A percentile compares a stretch with the other conserved stretches of the same genome.
phyloP scores from a whole-genome alignment of 2,797 vertebrate species.

The Myoxocephalus aenaeus region DNA sequence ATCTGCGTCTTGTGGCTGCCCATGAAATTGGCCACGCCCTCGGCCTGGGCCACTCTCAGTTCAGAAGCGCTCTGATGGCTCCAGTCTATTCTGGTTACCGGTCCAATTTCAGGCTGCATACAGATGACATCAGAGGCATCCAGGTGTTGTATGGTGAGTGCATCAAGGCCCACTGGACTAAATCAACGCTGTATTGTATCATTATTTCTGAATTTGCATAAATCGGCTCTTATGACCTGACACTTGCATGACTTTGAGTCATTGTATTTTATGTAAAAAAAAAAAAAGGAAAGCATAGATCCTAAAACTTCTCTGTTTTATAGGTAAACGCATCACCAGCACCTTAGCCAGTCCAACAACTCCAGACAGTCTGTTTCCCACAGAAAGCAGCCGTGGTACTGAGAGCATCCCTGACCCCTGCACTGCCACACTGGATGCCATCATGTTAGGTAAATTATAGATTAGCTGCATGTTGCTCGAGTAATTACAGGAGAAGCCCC shows the following conservation, averaged over 20 bases:
- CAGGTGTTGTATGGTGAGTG: constrained; percentile 89
- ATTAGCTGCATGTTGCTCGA: neutral
- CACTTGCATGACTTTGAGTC: neutral
- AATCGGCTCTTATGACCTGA: neutral
- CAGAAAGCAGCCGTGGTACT: constrained; percentile 46
- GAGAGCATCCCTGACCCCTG: constrained; percentile 84
- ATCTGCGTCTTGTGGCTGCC: constrained; percentile 92
- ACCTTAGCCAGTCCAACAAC: constrained; percentile 40
- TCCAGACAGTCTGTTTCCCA: constrained; percentile 49
- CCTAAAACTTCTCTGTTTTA: constrained; percentile 25
- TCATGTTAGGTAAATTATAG: constrained; percentile 87
- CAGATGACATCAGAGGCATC: constrained; percentile 89
- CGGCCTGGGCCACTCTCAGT: constrained; percentile 91
- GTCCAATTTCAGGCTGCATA: constrained; percentile 85
- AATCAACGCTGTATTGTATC: neutral
- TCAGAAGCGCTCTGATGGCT: constrained; percentile 87
- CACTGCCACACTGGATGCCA: constrained; percentile 86
- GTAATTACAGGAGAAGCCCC: neutral
- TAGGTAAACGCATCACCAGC: constrained; percentile 76
- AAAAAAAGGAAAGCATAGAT: neutral
- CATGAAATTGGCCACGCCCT: constrained; percentile 93
- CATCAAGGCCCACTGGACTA: neutral
- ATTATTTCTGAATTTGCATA: neutral
- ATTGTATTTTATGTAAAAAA: neutral
- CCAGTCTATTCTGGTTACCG: constrained; percentile 88